phyloP scores from a whole-genome alignment of 2,888 invertebrate species.

The Atrina japonica region DNA sequence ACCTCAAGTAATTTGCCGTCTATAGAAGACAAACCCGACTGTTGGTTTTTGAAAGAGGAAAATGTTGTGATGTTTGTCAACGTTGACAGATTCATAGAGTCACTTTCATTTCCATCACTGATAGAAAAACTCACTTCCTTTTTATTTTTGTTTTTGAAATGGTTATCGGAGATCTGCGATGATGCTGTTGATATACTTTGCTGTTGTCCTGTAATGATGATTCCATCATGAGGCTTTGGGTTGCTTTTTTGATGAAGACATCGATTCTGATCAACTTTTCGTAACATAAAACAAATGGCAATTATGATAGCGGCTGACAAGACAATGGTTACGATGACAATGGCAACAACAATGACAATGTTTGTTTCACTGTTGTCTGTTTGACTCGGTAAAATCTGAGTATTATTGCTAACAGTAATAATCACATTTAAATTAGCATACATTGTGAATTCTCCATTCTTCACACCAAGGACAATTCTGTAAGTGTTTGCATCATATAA shows the following conservation, averaged over 20 bases:
- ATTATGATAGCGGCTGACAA: slow-evolving; percentile 66
- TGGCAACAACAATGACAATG: slow-evolving; percentile 66
- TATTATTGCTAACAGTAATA: slow-evolving; percentile 61
- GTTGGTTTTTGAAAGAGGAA: slow-evolving; percentile 65
- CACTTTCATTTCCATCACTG: slow-evolving; percentile 56
- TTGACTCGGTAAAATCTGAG: slow-evolving; percentile 39
- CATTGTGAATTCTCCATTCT: slow-evolving; percentile 66
- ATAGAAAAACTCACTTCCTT: slow-evolving; percentile 75
- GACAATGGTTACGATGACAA: slow-evolving; percentile 65
- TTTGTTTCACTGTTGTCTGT: slow-evolving; percentile 59
- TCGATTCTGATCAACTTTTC: slow-evolving; percentile 60
- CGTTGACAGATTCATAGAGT: slow-evolving; percentile 63
- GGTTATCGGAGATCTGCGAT: slow-evolving; percentile 57
- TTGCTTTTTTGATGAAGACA: slow-evolving; percentile 45
- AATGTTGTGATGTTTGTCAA: slow-evolving; percentile 66
- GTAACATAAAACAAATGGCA: slow-evolving; percentile 65
- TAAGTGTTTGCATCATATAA: slow-evolving; percentile 61
- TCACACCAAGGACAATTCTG: slow-evolving; percentile 66
- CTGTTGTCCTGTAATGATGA: slow-evolving; percentile 48
- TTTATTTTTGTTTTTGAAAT: slow-evolving; percentile 65
- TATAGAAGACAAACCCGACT: slow-evolving; percentile 52
- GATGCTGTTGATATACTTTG: slow-evolving; percentile 58
- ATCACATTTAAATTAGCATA: slow-evolving; percentile 56
- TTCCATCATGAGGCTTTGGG: slow-evolving; percentile 48
- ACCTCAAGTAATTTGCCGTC: slow-evolving; percentile 67